Conservation (phyloP, 2,113 vertebrate genomes). For the Meriones unguiculatus region DNA sequence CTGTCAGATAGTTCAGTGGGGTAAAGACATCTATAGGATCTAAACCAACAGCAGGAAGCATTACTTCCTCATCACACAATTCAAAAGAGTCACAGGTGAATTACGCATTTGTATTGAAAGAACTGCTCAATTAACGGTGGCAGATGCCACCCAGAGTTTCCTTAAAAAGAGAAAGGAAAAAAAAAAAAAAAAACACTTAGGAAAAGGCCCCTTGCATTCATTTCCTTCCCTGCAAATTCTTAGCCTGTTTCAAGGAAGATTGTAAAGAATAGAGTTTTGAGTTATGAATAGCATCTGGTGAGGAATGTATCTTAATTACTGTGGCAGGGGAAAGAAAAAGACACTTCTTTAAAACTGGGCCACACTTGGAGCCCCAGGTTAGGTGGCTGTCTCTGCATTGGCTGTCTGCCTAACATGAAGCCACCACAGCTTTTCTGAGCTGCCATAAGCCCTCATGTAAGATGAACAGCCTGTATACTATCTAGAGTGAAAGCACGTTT, state of each 20-base stretch:
- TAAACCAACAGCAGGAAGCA: constrained; percentile 75
- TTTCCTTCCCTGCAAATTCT: constrained; percentile 37
- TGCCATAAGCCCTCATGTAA: not conserved
- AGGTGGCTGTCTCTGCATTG: constrained; percentile 17
- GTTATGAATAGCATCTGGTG: constrained; percentile 25
- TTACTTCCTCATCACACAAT: constrained; percentile 74
- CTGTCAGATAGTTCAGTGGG: constrained; percentile 55
- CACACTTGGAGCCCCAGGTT: constrained; percentile 20
- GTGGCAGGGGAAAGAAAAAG: constrained; percentile 2
- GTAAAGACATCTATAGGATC: constrained; percentile 74
- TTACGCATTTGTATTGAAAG: constrained; percentile 75
- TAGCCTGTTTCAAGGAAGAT: constrained; percentile 18
- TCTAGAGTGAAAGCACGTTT: not conserved
- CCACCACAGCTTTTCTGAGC: constrained; percentile 14
- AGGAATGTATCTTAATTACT: constrained; percentile 31
- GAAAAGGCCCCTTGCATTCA: constrained; percentile 38
- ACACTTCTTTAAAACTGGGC: constrained; percentile 39
- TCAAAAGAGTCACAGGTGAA: constrained; percentile 78
- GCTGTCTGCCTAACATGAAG: not conserved
- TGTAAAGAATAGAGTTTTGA: constrained; percentile 57
- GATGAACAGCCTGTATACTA: not conserved
- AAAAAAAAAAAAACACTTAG: not conserved
- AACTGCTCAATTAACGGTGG: constrained; percentile 74
- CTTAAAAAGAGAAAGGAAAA: constrained; percentile 18
- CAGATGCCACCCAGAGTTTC: constrained; percentile 75